A percentile compares a stretch with the other conserved stretches of the same genome.
phyloP scores from a whole-genome alignment of 2,797 vertebrate species.

The Sebastes hubbsi region DNA sequence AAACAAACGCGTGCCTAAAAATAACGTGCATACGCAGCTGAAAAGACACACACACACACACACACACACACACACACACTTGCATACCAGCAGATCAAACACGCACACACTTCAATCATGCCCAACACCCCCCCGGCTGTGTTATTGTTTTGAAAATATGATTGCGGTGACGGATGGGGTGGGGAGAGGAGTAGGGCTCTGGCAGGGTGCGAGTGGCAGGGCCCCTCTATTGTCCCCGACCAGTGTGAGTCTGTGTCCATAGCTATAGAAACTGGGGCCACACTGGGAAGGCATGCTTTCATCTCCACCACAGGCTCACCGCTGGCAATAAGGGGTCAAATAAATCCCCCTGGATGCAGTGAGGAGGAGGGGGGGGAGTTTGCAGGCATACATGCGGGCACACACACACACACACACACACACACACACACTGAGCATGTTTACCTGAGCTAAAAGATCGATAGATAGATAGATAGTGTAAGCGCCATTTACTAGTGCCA shows the following conservation, averaged over 20 bases:
- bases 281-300: constrained; percentile 90
- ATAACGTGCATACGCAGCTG: constrained; percentile 50
- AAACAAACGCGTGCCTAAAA: constrained; percentile 70
- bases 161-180: constrained; percentile 81
- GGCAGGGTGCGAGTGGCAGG: constrained; percentile 78
- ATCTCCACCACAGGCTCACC: constrained; percentile 87
- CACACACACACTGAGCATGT: constrained; percentile 39
- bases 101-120: constrained; percentile 71
- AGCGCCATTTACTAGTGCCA: too few relatives aligned
- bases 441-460: constrained; percentile 43
- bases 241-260: constrained; percentile 90
- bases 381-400: constrained; percentile 37
- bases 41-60: constrained; percentile 34
- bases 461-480: neutral
- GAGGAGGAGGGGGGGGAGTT: neutral
- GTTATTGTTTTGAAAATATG: constrained; percentile 86
- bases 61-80: constrained; percentile 53
- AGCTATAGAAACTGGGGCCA: constrained; percentile 89
- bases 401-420: constrained; percentile 9
- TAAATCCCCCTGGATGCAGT: constrained; percentile 76
- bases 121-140: constrained; percentile 60
- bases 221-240: constrained; percentile 83
- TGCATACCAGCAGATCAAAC: constrained; percentile 72
- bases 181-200: constrained; percentile 68
- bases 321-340: constrained; percentile 84